Base-by-base conservation (phyloP, 2,113 vertebrate genomes). In the Microcebus jonahi region DNA sequence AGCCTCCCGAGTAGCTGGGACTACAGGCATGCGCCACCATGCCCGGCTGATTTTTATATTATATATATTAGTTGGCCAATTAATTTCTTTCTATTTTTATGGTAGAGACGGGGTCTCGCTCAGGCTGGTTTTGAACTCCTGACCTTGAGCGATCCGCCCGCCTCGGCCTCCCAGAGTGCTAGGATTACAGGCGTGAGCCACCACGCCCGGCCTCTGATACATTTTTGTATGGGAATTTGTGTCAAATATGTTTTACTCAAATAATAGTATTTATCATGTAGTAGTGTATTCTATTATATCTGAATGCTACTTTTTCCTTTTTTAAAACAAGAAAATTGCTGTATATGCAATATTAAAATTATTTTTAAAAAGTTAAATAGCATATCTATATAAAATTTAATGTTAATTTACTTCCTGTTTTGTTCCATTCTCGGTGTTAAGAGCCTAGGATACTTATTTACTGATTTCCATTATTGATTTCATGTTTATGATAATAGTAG, bases 281-380 rank as follows among this genome's bases (percentile, higher is more conserved):
- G 68, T 89, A 85, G 20, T 93, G 31, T 91, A 6, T 42, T 81
- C 39, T 91, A 20, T 84, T 82, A 8, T 42, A 85, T 77, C 59
- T 81, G 34, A 83, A 77, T 91, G 17, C 65, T 77, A 97, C 71
- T 81, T 90, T 97, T 98, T 97, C 48, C 48, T 96, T 97, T 98
- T 96, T 82, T 14, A 53, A 98, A 97, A 63, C 36, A 94, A 45
- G 25, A 76, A 42, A 94, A 82, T 79, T 70, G 9, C 17, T 48
- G 0, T 50, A 55, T 84, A 27, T 86, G 55, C 14, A 96, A 65
- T 7, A 76, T 90, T 57, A 90, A 70, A 48, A 21, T 91, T 87
- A 21, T 93, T 87, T 68, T 36, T 7, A 57, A 57, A 65, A 76
- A 85, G 31, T 71, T 73, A 53, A 79, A 42, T 84, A 57, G 39